Percentiles rank a stretch among this genome's conserved stretches.
Conservation (phyloP, 2,797 vertebrate genomes). For the Aeoliscus strigatus region DNA sequence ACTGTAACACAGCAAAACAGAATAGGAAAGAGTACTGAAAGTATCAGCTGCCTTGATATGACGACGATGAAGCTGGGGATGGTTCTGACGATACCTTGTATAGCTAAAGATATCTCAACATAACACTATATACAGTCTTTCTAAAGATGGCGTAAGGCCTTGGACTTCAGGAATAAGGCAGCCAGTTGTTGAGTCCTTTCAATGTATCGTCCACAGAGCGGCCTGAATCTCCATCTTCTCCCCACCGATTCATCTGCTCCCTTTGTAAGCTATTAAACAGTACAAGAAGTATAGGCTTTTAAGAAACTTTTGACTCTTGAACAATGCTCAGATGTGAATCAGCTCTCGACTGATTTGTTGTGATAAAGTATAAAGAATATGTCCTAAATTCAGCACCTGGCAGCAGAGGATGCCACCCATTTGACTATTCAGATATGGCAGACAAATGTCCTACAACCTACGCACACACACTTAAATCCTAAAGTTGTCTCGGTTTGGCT, state of each 20-base stretch:
- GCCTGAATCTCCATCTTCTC: constrained; percentile 60
- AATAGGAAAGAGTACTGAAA: constrained; percentile 65
- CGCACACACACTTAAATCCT: constrained; percentile 64
- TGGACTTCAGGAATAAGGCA: constrained; percentile 78
- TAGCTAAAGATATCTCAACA: constrained; percentile 52
- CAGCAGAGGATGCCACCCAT: constrained; percentile 67
- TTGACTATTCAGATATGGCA: constrained; percentile 73
- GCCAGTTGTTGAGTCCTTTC: constrained; percentile 72
- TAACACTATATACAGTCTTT: constrained; percentile 70
- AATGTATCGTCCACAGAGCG: constrained; percentile 60
- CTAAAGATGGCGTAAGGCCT: constrained; percentile 72
- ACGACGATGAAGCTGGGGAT: constrained; percentile 70
- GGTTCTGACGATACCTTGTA: constrained; percentile 31
- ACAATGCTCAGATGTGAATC: constrained; percentile 67
- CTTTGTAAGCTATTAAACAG: constrained; percentile 74
- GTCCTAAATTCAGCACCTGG: constrained; percentile 80
- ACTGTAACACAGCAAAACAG: constrained; percentile 58
- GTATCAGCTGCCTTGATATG: constrained; percentile 72
- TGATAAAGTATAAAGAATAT: constrained; percentile 75
- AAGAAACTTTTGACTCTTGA: constrained; percentile 62
- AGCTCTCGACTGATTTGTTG: constrained; percentile 68
- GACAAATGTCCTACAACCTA: constrained; percentile 65
- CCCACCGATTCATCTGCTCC: constrained; percentile 60
- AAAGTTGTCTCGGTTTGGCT: constrained; percentile 65
- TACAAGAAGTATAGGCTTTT: constrained; percentile 75